Evolutionary conservation across 2,797 vertebrate species (phyloP).

Genomic region (Pipistrellus kuhlii): DNA sequence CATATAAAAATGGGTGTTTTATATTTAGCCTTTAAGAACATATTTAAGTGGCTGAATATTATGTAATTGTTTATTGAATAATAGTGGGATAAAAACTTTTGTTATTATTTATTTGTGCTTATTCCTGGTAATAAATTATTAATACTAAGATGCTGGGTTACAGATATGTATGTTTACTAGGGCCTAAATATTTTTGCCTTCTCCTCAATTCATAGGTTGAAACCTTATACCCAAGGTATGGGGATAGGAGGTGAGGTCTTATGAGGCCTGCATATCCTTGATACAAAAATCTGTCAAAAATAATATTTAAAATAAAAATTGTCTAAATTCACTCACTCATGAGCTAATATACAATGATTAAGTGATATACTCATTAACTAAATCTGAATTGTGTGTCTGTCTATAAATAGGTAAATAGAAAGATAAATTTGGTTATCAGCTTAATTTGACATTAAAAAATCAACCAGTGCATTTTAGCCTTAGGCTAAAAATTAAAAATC

Average conservation of each 20-base stretch:
- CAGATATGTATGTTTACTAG: too few relatives aligned
- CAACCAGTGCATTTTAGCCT: background rate
- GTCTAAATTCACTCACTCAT: background rate
- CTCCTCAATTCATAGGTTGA: too few relatives aligned
- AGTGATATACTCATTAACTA: background rate
- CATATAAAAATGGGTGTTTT: too few relatives aligned
- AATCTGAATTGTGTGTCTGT: background rate
- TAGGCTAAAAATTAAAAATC: background rate
- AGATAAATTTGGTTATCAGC: background rate
- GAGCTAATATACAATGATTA: background rate
- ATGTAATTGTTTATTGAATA: too few relatives aligned
- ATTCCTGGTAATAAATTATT: too few relatives aligned
- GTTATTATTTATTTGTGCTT: too few relatives aligned
- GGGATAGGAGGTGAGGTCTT: background rate
- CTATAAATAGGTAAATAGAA: background rate
- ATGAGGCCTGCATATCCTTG: background rate
- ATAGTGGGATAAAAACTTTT: too few relatives aligned
- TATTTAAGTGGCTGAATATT: too few relatives aligned
- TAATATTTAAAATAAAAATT: background rate
- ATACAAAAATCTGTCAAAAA: constrained; percentile 12
- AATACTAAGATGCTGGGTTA: too few relatives aligned
- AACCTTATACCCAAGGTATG: background rate
- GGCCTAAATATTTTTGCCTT: too few relatives aligned
- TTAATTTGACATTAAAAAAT: background rate
- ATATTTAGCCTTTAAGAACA: too few relatives aligned